Evolutionary conservation across 2,797 vertebrate genomes (phyloP), one percentile per base, ranked within the genome.

Genomic region (Sphaeramia orbicularis): DNA sequence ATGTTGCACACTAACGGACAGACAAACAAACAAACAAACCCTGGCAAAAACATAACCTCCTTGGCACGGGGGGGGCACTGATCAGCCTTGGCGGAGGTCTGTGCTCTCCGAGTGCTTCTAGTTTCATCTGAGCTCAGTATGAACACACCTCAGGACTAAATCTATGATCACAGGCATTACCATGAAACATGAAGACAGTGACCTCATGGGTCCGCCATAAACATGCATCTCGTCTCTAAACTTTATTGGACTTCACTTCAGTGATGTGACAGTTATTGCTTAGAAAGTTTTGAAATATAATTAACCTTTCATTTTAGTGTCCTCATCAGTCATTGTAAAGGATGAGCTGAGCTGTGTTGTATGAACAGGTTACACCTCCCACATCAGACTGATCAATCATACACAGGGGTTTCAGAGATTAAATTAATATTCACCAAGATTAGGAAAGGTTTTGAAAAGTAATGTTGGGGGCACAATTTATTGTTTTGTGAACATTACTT

Each of bases 171-270:
- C 9, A 42, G 30, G 27, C 21, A 48, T 36, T 55, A 36, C 52
- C 56, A 7, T 44, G 45, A 44, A 50, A 63, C 43, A 45, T 61
- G 49, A 60, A 45, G 6, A 14, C 14, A 4, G 47, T 14, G 6
- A 32, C 16, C 21, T 48, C 14, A 2, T 32, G 44, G 51, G 11
- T 68, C 65, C 40, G 36, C 15, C 14, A 50, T 13, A 51, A 38
- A 67, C 30, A 45, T 43, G 44, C 32, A 35, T 51, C 47, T 44
- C 43, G 44, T 24, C 18, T 32, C 37, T 30, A 19, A 43, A 24
- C 50, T 30, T 74, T 36, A 74, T 50, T 56, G 56, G 51, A 60
- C 19, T 60, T 37, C 56, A 21, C 38, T 19, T 44, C 10, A 67
- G 8, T 61, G 24, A 57, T n/a, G n/a, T 24, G 18, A 62, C 58